These are phyloP conservation scores for Pycnonotus jocosus DNA, from an alignment of 2,113 vertebrate species.

Conservation along the genomic window DNA sequence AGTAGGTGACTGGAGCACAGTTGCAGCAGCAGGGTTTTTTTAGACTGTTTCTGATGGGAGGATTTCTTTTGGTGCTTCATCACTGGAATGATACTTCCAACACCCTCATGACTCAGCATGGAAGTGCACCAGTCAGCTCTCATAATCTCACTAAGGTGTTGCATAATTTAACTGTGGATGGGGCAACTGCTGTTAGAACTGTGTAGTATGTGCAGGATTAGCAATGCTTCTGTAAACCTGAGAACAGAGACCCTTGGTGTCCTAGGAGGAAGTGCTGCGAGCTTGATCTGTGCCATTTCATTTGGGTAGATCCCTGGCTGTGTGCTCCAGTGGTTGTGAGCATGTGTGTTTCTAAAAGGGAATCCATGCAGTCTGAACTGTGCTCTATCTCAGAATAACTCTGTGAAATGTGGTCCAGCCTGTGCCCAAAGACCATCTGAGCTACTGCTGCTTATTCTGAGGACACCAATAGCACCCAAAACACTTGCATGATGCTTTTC, in stretches of 20 bases:
- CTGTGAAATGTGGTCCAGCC: neutral
- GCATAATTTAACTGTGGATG: neutral
- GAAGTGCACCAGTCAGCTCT: neutral
- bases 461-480: neutral
- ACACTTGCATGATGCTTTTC: neutral
- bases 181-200: neutral
- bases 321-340: neutral
- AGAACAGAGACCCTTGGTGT: neutral
- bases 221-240: neutral
- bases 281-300: neutral
- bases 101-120: conserved; percentile 37
- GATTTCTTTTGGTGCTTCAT: conserved; percentile 1
- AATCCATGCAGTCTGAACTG: neutral
- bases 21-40: neutral
- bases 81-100: neutral
- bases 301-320: neutral
- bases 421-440: neutral
- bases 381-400: neutral
- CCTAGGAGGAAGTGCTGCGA: neutral
- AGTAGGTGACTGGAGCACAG: neutral
- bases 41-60: neutral
- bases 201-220: neutral
- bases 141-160: neutral
- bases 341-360: neutral
- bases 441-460: neutral